These are phyloP conservation scores for Cynodonichthys magdalenae DNA, from an alignment of 2,797 vertebrate species.

Conservation along the genomic window DNA sequence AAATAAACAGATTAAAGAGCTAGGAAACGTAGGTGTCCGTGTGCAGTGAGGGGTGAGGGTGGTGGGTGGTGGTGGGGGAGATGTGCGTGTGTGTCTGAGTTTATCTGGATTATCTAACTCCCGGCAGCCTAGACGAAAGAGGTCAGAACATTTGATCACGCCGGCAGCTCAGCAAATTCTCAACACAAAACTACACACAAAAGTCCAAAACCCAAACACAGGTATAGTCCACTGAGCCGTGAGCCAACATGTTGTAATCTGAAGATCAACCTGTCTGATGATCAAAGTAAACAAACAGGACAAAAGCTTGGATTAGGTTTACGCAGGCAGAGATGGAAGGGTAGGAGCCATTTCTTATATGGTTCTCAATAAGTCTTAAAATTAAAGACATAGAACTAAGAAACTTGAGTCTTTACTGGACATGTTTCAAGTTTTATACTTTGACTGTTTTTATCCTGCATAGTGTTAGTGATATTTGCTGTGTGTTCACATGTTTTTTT, in stretches of 20 bases:
- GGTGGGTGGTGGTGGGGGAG: too few species aligned
- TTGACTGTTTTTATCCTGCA: too few species aligned
- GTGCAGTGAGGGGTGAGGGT: background rate
- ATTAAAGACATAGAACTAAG: background rate
- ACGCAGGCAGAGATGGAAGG: background rate
- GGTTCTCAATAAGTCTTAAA: background rate
- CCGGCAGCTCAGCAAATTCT: slow-evolving; percentile 37
- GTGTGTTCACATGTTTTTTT: too few species aligned
- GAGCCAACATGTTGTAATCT: slow-evolving; percentile 33
- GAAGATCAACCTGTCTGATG: slow-evolving; percentile 19
- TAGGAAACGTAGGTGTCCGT: slow-evolving; percentile 32
- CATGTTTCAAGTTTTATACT: too few species aligned
- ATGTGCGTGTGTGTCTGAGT: slow-evolving; percentile 14
- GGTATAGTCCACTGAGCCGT: slow-evolving; percentile 7
- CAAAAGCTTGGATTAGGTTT: slow-evolving; percentile 8
- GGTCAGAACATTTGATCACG: slow-evolving; percentile 46
- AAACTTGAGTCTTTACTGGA: too few species aligned
- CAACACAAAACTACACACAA: slow-evolving; percentile 19
- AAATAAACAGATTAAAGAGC: slow-evolving; percentile 35
- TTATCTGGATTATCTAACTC: slow-evolving; percentile 58
- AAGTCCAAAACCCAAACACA: slow-evolving; percentile 32
- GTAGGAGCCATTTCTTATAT: background rate
- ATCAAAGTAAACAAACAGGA: slow-evolving; percentile 22
- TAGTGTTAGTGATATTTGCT: too few species aligned
- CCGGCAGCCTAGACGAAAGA: slow-evolving; percentile 17